Evolutionary conservation across 30 jellyfish, hydroid and myxozoan species (phyloP), one percentile per base, ranked within the genome.

Genomic region (Phacellophora camtschatica): DNA sequence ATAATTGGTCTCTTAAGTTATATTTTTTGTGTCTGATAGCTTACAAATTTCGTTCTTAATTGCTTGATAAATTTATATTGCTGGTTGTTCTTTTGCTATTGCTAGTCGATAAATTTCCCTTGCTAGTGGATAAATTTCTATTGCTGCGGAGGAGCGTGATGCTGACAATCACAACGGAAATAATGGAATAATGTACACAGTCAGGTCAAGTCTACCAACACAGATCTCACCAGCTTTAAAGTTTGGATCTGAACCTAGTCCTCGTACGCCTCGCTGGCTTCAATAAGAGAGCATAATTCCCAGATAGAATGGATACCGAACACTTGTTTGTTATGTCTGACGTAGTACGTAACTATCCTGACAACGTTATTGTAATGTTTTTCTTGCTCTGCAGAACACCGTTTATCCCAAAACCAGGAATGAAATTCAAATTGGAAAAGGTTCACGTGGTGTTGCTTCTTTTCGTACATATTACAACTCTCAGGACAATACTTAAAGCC

Each of bases 391-490:
- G 15, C 25, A 37, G 8, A 15, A 36, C 95, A 83, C 32, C 87
- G 23, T n/a, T 29, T 56, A 57, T 83, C 95, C 95, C 95, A 83
- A 13, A 66, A 45, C 95, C 95, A 83, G 15, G 41, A 51, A 46
- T 30, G 1, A 27, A 54, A 76, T 67, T 86, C 96, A 66, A 86
- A 86, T 3, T 71, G 11, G 43, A 64, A 86, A 3, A 86, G 74
- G 24, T 54, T 70, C 18, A 74, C 41, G 32, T 75, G 93, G 54
- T 68, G 29, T 28, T 46, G 53, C 27, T 42, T 50, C 23, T 58
- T 66, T 18, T 76, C 56, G 59, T 48, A 86, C 73, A 59, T 84
- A 8, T 29, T 55, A 36, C 96, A 86, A 20, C 76, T 61, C 16
- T 66, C 63, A 37, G 94, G 88, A 64, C 96, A 86, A 29, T 30